Base-by-base conservation (phyloP, 2,113 vertebrate species). In the Rafetus swinhoei region DNA sequence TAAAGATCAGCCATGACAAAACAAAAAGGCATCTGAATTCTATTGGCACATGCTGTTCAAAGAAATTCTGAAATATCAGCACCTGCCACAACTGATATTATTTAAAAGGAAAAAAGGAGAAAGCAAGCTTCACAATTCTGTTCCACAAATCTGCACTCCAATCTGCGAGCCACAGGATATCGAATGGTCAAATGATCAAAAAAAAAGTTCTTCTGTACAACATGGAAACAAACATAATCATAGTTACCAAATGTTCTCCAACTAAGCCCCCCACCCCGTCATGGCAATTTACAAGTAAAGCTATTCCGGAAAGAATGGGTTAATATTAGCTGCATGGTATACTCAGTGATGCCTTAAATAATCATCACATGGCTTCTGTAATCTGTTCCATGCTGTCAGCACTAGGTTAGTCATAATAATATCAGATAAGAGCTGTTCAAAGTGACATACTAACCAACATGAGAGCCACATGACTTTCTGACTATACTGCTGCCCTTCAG, bases 331-430 rank as follows among this genome's bases (percentile, higher is more conserved):
- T 15, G 56, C 93, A 55, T 95, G 76, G 95, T 95, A 80, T 85
- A 96, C 97, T 97, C 96, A 86, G 96, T 11, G 94, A 98, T 98
- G 98, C 98, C 98, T 98, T 98, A 98, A 98, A 99, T 98, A 99
- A 99, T 98, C 97, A 97, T 98, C 98, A 98, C 98, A 98, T 99
- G 99, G 98, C 98, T 99, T 98, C 97, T 97, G 98, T 98, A 99
- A 98, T 99, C 98, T 98, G 98, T 98, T 98, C 98, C 98, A 98
- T 99, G 99, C 99, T 99, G 99, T 99, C 99, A 99, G 99, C 99
- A 99, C 98, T 89, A 98, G 98, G 98, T 99, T 99, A 99, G 98
- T 99, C 98, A 98, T 98, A 99, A 98, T 98, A 99, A 98, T 98
- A 99, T 99, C 99, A 99, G 99, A 99, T 99, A 98, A 98, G 98